A percentile compares a stretch with the other conserved stretches of the same genome.
Evolutionary conservation across 2,113 vertebrate species (phyloP).

Genomic region (Cyprinodon variegatus): DNA sequence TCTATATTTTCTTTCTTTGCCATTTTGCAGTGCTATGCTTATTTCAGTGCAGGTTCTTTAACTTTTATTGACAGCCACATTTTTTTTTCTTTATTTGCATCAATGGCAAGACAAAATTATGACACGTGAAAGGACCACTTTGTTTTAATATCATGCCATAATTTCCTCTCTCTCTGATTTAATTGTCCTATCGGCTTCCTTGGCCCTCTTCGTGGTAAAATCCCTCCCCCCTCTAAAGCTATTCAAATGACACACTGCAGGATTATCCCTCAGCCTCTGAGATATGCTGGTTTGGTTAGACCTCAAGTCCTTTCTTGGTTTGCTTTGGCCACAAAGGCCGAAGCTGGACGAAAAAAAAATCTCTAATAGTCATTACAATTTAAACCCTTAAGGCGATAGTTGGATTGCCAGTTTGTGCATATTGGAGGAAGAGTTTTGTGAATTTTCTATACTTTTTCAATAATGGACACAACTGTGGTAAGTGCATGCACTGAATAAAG

Average conservation of each 20-base stretch:
- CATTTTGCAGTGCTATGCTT: neutral
- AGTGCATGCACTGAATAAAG: constrained; percentile 27
- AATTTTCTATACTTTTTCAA: constrained; percentile 29
- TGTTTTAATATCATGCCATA: constrained; percentile 4
- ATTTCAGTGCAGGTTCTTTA: neutral
- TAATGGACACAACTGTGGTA: constrained; percentile 65
- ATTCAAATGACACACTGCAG: constrained; percentile 77
- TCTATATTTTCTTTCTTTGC: neutral
- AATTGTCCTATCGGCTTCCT: constrained; percentile 52
- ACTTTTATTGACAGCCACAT: neutral
- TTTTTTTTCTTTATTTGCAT: neutral
- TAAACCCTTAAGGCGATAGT: constrained; percentile 1
- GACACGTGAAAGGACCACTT: neutral
- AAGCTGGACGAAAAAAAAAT: constrained; percentile 31
- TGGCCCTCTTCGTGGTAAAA: constrained; percentile 32
- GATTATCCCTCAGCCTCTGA: constrained; percentile 80
- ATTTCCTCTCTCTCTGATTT: constrained; percentile 25
- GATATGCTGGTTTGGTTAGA: constrained; percentile 63
- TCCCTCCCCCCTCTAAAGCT: constrained; percentile 72
- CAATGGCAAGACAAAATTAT: neutral
- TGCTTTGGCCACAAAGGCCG: constrained; percentile 48
- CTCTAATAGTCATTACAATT: constrained; percentile 8
- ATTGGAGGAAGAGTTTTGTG: constrained; percentile 10
- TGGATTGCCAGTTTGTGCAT: constrained; percentile 20
- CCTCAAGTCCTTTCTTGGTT: constrained; percentile 55